Base-by-base conservation (phyloP, 2,797 vertebrate species). In the Chloroceryle amazona region DNA sequence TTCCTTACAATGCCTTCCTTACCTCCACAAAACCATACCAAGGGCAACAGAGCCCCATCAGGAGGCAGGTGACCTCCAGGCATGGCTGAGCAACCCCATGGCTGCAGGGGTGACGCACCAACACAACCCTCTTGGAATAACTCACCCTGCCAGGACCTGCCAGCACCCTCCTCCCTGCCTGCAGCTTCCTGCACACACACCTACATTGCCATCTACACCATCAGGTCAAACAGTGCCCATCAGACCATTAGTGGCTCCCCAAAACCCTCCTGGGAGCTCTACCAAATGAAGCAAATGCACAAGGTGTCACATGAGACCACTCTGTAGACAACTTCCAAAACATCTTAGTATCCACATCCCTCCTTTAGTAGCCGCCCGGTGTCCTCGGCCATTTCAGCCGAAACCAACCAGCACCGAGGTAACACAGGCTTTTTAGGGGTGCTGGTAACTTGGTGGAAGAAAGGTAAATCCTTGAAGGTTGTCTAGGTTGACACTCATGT, bases 101-200 rank as follows among this genome's bases (percentile, higher is more conserved):
- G 22, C 42, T 62, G 60, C 68, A 74, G 28, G 54, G 42, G 3
- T 62, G 47, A 74, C 35, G 47, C 2, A 2, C 35, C 3, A 5
- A 47, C 5, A 22, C 17, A 41, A 23, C 3, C 72, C 35, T 46
- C 10, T 1, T 7, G 6, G 39, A 44, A 31, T 11, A 87, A 13
- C 28, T 81, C 39, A 37, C 17, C 17, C 62, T 14, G 4, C 12
- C 0, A 0, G 1, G 35, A 55, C 26, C 22, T 4, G 9, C 6
- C 4, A 3, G 55, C 11, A 81, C 16, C 18, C 31, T 86, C 25
- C 26, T 51, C 33, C 46, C 37, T 54, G 37, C 21, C 58, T 73
- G 46, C 57, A 44, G 31, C 60, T 39, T 31, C 70, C 62, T 66
- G 37, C 17, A 67, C 26, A 10, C 51, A 51, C 28, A 20, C 26